Percentiles rank a stretch among this genome's conserved stretches.
These are phyloP conservation scores for Myiopsitta monachus DNA, from an alignment of 2,113 vertebrate species.

Conservation along the genomic window DNA sequence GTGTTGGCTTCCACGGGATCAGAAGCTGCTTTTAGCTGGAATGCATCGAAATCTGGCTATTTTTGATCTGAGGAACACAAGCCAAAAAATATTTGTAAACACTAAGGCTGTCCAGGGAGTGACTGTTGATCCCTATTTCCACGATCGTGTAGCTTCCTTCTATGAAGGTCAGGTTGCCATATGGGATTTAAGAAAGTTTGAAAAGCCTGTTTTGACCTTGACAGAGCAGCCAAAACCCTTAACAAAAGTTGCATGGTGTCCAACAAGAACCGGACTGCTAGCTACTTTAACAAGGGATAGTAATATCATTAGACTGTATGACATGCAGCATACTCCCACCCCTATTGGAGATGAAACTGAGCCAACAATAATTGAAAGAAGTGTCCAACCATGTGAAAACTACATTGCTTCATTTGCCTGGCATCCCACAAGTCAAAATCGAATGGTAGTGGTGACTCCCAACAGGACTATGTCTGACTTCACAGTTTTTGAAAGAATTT, in stretches of 20 bases:
- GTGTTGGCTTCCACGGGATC: conserved; percentile 96
- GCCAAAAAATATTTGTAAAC: conserved; percentile 98
- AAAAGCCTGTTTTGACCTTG: conserved; percentile 95
- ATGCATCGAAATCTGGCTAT: conserved; percentile 98
- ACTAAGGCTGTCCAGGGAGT: conserved; percentile 98
- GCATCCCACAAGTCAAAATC: conserved; percentile 96
- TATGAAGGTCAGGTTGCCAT: conserved; percentile 98
- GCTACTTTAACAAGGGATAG: conserved; percentile 95
- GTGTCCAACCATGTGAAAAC: conserved; percentile 92
- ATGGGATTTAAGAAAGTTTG: conserved; percentile 98
- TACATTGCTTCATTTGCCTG: conserved; percentile 95
- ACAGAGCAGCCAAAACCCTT: conserved; percentile 95
- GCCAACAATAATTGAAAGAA: conserved; percentile 96
- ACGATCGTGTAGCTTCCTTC: conserved; percentile 94
- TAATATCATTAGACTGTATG: conserved; percentile 93
- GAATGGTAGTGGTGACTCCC: conserved; percentile 96
- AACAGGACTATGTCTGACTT: conserved; percentile 96
- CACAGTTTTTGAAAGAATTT: conserved; percentile 97
- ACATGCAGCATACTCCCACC: conserved; percentile 97
- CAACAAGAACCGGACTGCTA: conserved; percentile 91
- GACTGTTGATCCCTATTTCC: conserved; percentile 93
- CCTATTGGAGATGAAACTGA: conserved; percentile 97
- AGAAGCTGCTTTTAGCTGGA: conserved; percentile 93
- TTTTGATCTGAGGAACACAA: conserved; percentile 95
- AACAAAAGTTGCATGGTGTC: conserved; percentile 97